Conservation (phyloP, 2,113 vertebrate species). For the Pteruthius melanotis region DNA sequence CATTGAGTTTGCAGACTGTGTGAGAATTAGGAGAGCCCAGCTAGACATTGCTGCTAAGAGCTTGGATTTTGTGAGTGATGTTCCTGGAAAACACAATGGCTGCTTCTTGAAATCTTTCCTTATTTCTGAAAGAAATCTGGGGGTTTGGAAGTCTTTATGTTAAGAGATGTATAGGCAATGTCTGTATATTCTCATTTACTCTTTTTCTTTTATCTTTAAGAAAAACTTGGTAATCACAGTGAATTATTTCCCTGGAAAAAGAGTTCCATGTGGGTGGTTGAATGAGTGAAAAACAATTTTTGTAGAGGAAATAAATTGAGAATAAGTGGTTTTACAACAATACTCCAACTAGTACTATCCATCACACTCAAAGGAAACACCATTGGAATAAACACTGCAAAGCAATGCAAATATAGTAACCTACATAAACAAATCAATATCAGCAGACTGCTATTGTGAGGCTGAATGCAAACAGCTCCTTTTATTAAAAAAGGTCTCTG, state of each 20-base stretch:
- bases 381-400: background rate
- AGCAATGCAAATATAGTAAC: background rate
- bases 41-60: background rate
- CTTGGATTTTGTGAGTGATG: background rate
- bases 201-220: background rate
- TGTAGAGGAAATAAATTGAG: background rate
- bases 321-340: background rate
- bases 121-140: background rate
- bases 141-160: background rate
- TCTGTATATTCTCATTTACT: background rate
- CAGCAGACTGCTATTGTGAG: background rate
- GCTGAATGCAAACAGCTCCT: background rate
- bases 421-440: background rate
- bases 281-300: background rate
- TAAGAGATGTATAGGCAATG: background rate
- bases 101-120: background rate
- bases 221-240: background rate
- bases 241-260: slow-evolving; percentile 12
- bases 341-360: background rate
- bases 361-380: background rate
- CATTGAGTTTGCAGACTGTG: background rate
- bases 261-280: background rate
- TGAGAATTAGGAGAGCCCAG: background rate
- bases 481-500: background rate
- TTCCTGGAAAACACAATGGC: background rate